Percentiles rank a stretch among this genome's conserved stretches.
phyloP scores from a whole-genome alignment of 2,797 vertebrate species.

The Phataginus tricuspis region DNA sequence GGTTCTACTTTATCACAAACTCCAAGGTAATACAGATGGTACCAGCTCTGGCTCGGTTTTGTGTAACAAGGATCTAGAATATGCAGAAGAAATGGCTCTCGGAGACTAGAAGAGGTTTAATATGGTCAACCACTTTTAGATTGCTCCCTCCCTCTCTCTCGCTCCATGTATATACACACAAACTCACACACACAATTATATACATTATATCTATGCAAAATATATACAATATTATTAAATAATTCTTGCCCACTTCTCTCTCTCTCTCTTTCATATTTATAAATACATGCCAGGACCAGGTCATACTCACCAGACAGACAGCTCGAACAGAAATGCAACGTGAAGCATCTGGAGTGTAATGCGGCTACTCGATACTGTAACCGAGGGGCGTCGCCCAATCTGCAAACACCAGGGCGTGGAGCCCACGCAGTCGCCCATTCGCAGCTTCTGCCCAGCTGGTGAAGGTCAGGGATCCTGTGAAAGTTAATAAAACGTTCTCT shows the following conservation, averaged over 20 bases:
- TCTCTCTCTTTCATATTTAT: too few species aligned
- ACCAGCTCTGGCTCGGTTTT: not conserved
- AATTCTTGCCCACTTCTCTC: too few species aligned
- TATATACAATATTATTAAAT: not conserved
- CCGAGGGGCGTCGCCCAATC: conserved; percentile 72
- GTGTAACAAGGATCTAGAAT: not conserved
- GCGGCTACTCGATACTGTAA: conserved; percentile 59
- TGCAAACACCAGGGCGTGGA: conserved; percentile 65
- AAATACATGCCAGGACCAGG: not conserved
- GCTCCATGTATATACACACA: not conserved
- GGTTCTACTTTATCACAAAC: not conserved
- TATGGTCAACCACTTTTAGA: not conserved
- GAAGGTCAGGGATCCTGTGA: conserved; percentile 47
- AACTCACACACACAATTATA: not conserved
- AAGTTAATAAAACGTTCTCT: conserved; percentile 60
- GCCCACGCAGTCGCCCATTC: conserved; percentile 56
- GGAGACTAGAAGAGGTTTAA: not conserved
- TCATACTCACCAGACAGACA: conserved; percentile 45
- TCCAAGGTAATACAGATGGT: not conserved
- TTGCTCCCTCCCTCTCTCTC: too few species aligned
- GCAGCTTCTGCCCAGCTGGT: conserved; percentile 62
- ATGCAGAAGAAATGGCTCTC: not conserved
- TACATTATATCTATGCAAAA: not conserved
- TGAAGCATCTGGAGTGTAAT: conserved; percentile 72
- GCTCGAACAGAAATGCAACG: conserved; percentile 67